Percentiles rank a stretch among this genome's conserved stretches.
phyloP scores from a whole-genome alignment of 2,113 vertebrate species.

The Nerophis ophidion region DNA sequence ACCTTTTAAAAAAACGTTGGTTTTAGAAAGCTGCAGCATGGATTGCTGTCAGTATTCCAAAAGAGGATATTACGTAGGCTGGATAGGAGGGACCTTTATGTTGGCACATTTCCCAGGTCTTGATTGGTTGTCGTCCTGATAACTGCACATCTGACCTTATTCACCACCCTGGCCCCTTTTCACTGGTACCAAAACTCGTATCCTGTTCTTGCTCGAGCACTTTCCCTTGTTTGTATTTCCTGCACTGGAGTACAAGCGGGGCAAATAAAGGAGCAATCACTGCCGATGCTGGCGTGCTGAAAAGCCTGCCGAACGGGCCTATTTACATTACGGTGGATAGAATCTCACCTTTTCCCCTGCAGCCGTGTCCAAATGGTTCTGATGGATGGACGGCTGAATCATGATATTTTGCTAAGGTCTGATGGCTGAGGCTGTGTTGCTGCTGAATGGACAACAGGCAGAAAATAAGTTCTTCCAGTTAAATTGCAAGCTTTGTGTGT shows the following conservation, averaged over 20 bases:
- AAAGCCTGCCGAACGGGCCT: slow-evolving; percentile 18
- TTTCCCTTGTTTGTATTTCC: slow-evolving; percentile 4
- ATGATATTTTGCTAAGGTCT: slow-evolving; percentile 44
- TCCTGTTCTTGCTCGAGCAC: slow-evolving; percentile 8
- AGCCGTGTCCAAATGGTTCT: slow-evolving; percentile 50
- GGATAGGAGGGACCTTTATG: slow-evolving; percentile 43
- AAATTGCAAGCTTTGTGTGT: slow-evolving; percentile 32
- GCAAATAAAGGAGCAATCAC: slow-evolving; percentile 1
- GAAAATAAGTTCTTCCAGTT: slow-evolving; percentile 60
- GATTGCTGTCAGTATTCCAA: slow-evolving; percentile 18
- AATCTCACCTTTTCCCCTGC: slow-evolving; percentile 46
- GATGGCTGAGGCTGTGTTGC: slow-evolving; percentile 41
- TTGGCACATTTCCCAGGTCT: slow-evolving; percentile 50
- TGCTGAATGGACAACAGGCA: slow-evolving; percentile 61
- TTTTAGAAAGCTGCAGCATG: too few species aligned
- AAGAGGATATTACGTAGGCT: slow-evolving; percentile 23
- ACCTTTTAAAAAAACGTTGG: too few species aligned
- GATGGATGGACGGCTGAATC: slow-evolving; percentile 45
- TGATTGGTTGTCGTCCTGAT: slow-evolving; percentile 64
- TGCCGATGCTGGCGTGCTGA: slow-evolving; percentile 4
- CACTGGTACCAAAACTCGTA: slow-evolving; percentile 17
- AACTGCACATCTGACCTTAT: slow-evolving; percentile 66
- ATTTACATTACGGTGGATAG: slow-evolving; percentile 42
- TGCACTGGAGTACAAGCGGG: slow-evolving; percentile 21
- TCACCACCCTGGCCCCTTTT: slow-evolving; percentile 36